Evolutionary conservation across 2,888 invertebrate species (phyloP), one percentile per base, ranked within the genome.

Genomic region (Limenitis camilla): DNA sequence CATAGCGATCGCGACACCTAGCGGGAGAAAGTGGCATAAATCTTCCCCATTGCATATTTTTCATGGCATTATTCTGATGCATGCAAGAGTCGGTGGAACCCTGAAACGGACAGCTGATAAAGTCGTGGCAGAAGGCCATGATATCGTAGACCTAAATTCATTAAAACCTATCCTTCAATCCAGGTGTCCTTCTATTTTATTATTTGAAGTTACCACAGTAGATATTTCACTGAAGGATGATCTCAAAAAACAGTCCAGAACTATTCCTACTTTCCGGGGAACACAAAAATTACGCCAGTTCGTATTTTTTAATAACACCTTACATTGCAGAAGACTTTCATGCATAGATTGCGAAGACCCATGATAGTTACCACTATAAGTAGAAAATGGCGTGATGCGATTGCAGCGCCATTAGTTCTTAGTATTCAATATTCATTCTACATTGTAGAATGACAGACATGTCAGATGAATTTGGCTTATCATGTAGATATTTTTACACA

Each of bases 61-160:
- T 58, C 64, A 32, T 74, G 72, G 73, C 62, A 69, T 58, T 74
- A 67, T 60, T 64, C 64, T 27, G 72, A 74, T 71, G 9, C 66
- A 70, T 47, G 73, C 74, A 59, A 73, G 72, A 29, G 63, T 76
- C 19, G 74, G 73, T 52, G 76, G 67, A 5, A 59, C 66, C 10
- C 30, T 75, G 28, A 76, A 74, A 62, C 47, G 71, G 52, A 59
- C 63, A 40, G 75, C 69, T 41, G 69, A 69, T 50, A 44, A 59
- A 52, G 58, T 47, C 6, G 62, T 62, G 43, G 61, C 56, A 35
- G 49, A 55, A 48, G 60, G 61, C 36, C 4, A 58, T 49, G 62
- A 66, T 49, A 60, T 64, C 31, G 53, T 53, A 43, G 48, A 63
- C 40, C 36, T 61, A 47, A 56, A 47, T 46, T 47, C 53, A 19